phyloP scores from a whole-genome alignment of 2,113 vertebrate genomes.

The Notothenia coriiceps region DNA sequence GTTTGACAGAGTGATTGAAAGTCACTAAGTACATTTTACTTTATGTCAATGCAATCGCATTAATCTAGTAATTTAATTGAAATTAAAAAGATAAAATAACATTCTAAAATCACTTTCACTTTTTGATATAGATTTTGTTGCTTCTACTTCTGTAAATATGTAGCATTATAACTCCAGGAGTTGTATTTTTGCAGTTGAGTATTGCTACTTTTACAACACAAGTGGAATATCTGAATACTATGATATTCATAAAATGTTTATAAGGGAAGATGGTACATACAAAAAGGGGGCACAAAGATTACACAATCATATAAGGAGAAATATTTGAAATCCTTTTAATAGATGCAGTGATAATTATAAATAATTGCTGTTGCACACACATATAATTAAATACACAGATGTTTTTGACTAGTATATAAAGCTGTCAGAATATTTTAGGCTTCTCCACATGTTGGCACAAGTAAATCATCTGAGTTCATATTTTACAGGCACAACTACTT shows the following conservation, averaged over 20 bases:
- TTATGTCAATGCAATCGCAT: neutral
- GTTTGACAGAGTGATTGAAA: neutral
- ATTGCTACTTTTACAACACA: no score
- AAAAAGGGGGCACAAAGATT: neutral
- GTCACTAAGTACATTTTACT: neutral
- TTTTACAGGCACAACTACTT: conserved; percentile 51
- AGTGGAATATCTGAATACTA: no score
- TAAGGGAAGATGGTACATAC: no score
- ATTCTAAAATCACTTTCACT: neutral
- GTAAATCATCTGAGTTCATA: conserved; percentile 33
- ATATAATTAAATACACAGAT: conserved; percentile 46
- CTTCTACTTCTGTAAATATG: neutral
- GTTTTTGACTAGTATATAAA: conserved; percentile 54
- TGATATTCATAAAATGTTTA: no score
- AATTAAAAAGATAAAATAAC: neutral
- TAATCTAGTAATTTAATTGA: neutral
- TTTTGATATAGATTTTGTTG: no score
- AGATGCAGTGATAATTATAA: conserved; percentile 60
- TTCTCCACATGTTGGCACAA: conserved; percentile 65
- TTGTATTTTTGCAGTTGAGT: no score
- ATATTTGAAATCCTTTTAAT: conserved; percentile 55
- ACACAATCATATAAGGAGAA: conserved; percentile 26
- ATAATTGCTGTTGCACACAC: conserved; percentile 47
- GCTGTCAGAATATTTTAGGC: conserved; percentile 44
- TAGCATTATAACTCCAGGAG: no score